These are phyloP conservation scores for Lanistes nyassanus DNA, from an alignment of 1,140 invertebrate species.

Conservation along the genomic window DNA sequence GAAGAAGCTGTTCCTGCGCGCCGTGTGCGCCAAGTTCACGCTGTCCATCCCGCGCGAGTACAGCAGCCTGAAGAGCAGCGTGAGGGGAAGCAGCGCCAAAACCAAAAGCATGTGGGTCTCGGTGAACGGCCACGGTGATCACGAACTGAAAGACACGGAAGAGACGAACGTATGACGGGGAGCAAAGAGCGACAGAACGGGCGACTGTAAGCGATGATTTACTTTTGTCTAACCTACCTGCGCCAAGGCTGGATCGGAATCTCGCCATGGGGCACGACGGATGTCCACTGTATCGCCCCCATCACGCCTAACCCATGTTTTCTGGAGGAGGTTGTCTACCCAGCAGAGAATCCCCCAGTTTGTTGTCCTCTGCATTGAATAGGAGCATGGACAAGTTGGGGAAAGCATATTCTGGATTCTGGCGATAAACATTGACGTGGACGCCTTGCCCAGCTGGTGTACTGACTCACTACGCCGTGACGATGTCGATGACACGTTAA, in stretches of 20 bases:
- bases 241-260: not conserved
- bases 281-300: not conserved
- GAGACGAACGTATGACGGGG: slow-evolving; percentile 1
- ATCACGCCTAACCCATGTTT: not conserved
- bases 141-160: not conserved
- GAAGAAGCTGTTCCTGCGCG: slow-evolving; percentile 39
- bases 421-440: too few species aligned
- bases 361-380: not conserved
- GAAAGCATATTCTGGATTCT: too few species aligned
- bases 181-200: not conserved
- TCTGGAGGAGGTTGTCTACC: not conserved
- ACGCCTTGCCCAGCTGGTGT: too few species aligned
- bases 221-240: not conserved
- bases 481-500: too few species aligned
- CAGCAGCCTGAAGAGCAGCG: slow-evolving; percentile 41
- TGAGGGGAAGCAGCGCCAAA: slow-evolving; percentile 25
- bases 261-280: not conserved
- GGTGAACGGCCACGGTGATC: slow-evolving; percentile 34
- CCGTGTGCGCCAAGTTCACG: slow-evolving; percentile 34
- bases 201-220: not conserved
- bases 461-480: too few species aligned
- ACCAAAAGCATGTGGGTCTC: slow-evolving; percentile 37
- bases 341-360: not conserved
- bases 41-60: slow-evolving; percentile 42
- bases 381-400: too few species aligned